Evolutionary conservation across 2,113 vertebrate genomes (phyloP), one percentile per base, ranked within the genome.

Genomic region (Geococcyx californianus): DNA sequence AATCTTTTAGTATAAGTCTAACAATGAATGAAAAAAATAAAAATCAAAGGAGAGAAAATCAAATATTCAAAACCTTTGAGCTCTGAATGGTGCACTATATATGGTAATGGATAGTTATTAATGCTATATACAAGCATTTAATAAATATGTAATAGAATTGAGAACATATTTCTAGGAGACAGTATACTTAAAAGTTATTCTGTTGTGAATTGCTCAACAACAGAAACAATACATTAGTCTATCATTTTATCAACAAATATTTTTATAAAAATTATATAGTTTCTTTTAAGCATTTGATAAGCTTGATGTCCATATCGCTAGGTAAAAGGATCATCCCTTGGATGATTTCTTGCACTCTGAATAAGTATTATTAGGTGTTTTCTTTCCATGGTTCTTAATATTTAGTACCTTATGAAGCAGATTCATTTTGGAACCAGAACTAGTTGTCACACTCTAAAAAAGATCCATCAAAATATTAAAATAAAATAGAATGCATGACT

Each of bases 311-410:
- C 4, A 4, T 79, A 36, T 44, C 76, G 51, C 14, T 75, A 52
- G 47, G 4, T 15, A 83, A 79, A 8, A 59, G 10, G 4, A 25
- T 7, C 7, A 3, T 56, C 5, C 6, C 16, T 47, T 82, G 5
- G 23, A 51, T 1, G 8, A 34, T 45, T 3, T 2, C 16, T 76
- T 76, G 7, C 6, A 28, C 4, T 77, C 49, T 59, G 34, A 83
- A 21, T 1, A 42, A 38, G 11, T 20, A 6, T 36, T n/a, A 63
- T 31, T 76, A 56, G 4, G 7, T 49, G 4, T n/a, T 74, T 34
- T 34, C 21, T 45, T 55, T 51, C 29, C 12, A 18, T 0, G 1
- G 6, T 23, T 3, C 11, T 11, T 34, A 13, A 44, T 18, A 40
- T 8, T 58, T 52, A 40, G 1, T 3, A 4, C 7, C 33, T 69